Base-by-base conservation (phyloP, 2,797 vertebrate genomes). In the Mastacembelus armatus region DNA sequence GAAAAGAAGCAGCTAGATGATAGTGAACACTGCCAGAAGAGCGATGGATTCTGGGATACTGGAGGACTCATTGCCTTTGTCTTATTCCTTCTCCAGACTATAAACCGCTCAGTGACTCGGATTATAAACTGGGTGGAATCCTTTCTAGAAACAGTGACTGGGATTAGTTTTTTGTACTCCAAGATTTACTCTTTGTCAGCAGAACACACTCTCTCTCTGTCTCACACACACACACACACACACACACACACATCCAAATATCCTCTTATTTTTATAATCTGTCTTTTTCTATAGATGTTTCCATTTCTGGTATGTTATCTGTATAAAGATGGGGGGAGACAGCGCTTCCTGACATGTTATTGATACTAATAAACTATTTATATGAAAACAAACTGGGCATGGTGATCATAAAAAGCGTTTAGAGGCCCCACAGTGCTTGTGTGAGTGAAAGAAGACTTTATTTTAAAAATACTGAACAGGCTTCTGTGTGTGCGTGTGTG, bases 341-440 rank as follows among this genome's bases (percentile, higher is more conserved):
- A 26, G 7, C 52, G 19, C 44, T 70, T 71, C 59, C 61, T 52
- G 43, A 72, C 75, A 79, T 79, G 67, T 84, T 85, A 82, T 68
- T 62, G 66, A 83, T 67, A 85, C 84, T 86, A 89, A 91, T 90
- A 91, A 91, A 86, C 78, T 89, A 88, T 91, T 90, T 91, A 90
- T 89, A 83, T 66, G 24, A 75, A 83, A 76, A 67, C 38, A 67
- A 64, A 55, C 30, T 27, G 38, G 45, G 45, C 22, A 21, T 72
- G 56, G 36, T 72, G 55, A 40, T 67, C 10, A 2, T 15, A 33
- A 11, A 39, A 3, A 33, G 27, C 27, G 55, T 58, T 22, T 36
- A 19, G 14, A 15, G n/a, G 19, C 66, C 12, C 61, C 18, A 21
- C 30, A 49, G n/a, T 6, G 22, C 38, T 45, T 40, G 9, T 24